These are phyloP conservation scores for Trochalopteron elliotii DNA, from an alignment of 2,113 vertebrate species.

Conservation along the genomic window DNA sequence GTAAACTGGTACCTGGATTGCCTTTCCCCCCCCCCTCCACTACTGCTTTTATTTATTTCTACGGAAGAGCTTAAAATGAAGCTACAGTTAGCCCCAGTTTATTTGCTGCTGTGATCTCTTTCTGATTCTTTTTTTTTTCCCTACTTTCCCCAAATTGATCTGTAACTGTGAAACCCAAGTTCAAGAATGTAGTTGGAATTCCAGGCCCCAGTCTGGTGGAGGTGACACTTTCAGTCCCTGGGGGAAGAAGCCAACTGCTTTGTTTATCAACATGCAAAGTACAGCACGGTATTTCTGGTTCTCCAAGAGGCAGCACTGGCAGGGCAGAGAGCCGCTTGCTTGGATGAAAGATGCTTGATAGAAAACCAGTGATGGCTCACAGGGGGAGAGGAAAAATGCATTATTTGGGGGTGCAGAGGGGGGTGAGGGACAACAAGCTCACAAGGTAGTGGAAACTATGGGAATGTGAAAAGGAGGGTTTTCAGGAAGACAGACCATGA, in stretches of 20 bases:
- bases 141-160: neutral
- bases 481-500: neutral
- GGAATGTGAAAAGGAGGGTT: neutral
- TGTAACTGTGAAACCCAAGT: conserved; percentile 42
- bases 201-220: conserved; percentile 47
- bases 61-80: neutral
- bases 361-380: conserved; percentile 22
- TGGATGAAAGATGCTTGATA: conserved; percentile 35
- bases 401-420: neutral
- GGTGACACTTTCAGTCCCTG: conserved; percentile 63
- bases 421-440: neutral
- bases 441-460: neutral
- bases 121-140: neutral
- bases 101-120: neutral
- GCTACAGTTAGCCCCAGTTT: neutral
- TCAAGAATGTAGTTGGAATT: conserved; percentile 57
- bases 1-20: neutral
- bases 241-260: conserved; percentile 58
- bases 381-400: neutral
- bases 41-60: neutral
- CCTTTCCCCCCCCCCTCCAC: neutral
- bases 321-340: neutral
- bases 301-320: conserved; percentile 47
- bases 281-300: conserved; percentile 27
- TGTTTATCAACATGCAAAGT: conserved; percentile 65